A percentile compares a stretch with the other conserved stretches of the same genome.
Conservation (phyloP, 2,888 invertebrate genomes). For the Machimus rusticus region DNA sequence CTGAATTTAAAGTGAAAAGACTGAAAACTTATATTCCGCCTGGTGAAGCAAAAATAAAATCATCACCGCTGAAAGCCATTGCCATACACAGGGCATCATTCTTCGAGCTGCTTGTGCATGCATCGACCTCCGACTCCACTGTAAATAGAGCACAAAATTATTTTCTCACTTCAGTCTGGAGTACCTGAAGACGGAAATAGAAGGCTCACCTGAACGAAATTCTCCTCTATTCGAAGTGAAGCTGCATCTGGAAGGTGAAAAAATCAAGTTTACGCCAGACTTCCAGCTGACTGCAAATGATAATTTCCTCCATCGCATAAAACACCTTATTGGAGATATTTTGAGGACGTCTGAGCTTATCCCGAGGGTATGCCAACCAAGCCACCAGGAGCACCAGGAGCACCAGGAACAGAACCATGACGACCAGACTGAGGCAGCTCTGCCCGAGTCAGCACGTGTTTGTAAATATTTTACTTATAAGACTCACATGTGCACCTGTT, state of each 20-base stretch:
- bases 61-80: not conserved
- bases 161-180: constrained; percentile 35
- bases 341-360: constrained; percentile 78
- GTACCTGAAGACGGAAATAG: constrained; percentile 46
- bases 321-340: constrained; percentile 79
- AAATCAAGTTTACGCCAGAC: constrained; percentile 77
- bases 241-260: constrained; percentile 75
- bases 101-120: not conserved
- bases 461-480: constrained; percentile 25
- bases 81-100: not conserved
- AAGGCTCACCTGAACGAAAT: constrained; percentile 18
- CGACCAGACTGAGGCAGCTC: constrained; percentile 13
- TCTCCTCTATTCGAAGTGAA: constrained; percentile 79
- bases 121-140: not conserved
- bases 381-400: constrained; percentile 49
- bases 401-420: constrained; percentile 60
- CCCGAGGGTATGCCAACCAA: constrained; percentile 67
- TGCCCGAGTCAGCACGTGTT: not conserved
- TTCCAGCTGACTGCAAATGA: constrained; percentile 71
- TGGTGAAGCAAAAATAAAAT: not conserved
- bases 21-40: not conserved
- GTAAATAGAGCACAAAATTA: constrained; percentile 8
- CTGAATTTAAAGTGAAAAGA: not conserved
- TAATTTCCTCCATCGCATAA: constrained; percentile 75
- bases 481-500: not conserved